Evolutionary conservation across 92 coral and sea anemone genomes (phyloP), one percentile per base, ranked within the genome.

Genomic region (Palythoa heliodiscus): DNA sequence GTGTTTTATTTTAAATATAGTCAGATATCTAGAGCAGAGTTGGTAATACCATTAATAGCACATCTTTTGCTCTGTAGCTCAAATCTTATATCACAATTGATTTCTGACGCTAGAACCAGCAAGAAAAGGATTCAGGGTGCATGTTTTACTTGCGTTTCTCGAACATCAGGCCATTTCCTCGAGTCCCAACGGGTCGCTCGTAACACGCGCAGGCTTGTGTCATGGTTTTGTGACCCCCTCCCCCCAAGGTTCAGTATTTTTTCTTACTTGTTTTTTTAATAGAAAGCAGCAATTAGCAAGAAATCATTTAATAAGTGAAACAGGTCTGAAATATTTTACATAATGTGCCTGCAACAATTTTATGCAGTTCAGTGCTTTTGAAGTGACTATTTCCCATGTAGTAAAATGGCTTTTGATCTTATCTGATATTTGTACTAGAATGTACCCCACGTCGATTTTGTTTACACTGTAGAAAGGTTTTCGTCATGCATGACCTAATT

Each of bases 371-470:
- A 23, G 39, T 23, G 29, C 71, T 67, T 67, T 24, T 43, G 5
- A 20, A 53, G 81, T 8, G 22, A 76, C 17, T 14, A 11, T 52
- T 54, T 58, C 43, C 19, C 22, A 13, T 35, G 54, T 50, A 29
- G 82, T 60, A 57, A 37, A 54, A 35, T 75, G 20, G 14, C 17
- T 14, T 58, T 55, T 17, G 24, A 77, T 57, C 82, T 77, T 72
- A 72, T 72, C 76, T 25, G 70, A 9, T 55, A 67, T 77, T 77
- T 77, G 54, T 77, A 77, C 82, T n/a, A 77, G 67, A 43, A 64
- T 15, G 20, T 66, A 23, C 61, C 84, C 66, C 84, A 80, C 61
- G 84, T 80, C 66, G 84, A 43, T 67, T 80, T 80, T 80, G 84
- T 80, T 64, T 80, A 20, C 61, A 80, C 8, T 80, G 25, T 2